Evolutionary conservation across 92 coral and sea anemone species (phyloP).

Genomic region (Blastomussa wellsi): DNA sequence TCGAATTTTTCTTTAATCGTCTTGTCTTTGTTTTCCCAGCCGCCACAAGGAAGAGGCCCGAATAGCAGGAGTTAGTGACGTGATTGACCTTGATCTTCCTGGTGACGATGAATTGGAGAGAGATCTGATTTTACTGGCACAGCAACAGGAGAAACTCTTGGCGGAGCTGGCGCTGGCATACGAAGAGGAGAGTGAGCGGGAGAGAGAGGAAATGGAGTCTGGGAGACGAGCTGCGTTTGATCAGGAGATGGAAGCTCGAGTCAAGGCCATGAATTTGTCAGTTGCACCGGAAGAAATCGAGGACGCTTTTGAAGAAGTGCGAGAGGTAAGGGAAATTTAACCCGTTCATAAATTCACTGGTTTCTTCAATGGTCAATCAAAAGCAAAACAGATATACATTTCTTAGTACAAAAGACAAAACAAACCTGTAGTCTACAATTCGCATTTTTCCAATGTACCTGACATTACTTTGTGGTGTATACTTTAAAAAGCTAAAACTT

Average conservation of each 20-base stretch:
- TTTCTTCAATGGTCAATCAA: too few species aligned
- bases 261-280: slow-evolving; percentile 81
- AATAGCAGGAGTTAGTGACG: slow-evolving; percentile 93
- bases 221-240: slow-evolving; percentile 89
- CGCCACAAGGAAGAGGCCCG: slow-evolving; percentile 96
- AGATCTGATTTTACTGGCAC: slow-evolving; percentile 85
- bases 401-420: too few species aligned
- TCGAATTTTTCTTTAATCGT: neutral
- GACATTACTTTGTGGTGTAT: too few species aligned
- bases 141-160: slow-evolving; percentile 87
- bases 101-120: slow-evolving; percentile 87
- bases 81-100: slow-evolving; percentile 93
- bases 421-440: too few species aligned
- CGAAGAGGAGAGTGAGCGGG: slow-evolving; percentile 87
- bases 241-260: slow-evolving; percentile 93
- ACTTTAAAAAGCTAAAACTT: too few species aligned
- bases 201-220: slow-evolving; percentile 79
- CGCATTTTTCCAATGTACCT: too few species aligned
- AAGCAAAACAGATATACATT: too few species aligned
- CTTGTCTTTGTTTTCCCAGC: slow-evolving; percentile 41
- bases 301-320: slow-evolving; percentile 81
- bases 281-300: slow-evolving; percentile 85
- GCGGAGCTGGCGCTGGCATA: slow-evolving; percentile 92
- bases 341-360: neutral
- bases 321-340: slow-evolving; percentile 63